Evolutionary conservation across 2,113 vertebrate genomes (phyloP).

Genomic region (Onychostoma macrolepis): DNA sequence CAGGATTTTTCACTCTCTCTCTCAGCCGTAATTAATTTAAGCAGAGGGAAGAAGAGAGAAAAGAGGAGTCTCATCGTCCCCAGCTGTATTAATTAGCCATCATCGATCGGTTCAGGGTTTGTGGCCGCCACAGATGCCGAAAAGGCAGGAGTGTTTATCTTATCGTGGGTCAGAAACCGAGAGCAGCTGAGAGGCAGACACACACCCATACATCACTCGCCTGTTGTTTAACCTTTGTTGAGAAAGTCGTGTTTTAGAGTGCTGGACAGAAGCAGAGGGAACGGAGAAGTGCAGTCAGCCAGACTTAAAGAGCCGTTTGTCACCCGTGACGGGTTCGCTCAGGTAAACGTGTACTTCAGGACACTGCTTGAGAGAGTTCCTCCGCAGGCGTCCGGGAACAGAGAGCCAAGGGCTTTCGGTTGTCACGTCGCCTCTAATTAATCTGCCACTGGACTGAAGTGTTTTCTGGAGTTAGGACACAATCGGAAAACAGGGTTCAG

Average conservation of each 20-base stretch:
- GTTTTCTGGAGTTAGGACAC: background rate
- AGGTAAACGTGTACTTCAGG: slow-evolving; percentile 32
- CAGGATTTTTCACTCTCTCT: background rate
- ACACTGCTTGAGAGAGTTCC: slow-evolving; percentile 3
- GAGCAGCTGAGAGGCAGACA: background rate
- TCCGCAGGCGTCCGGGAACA: background rate
- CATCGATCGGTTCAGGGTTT: slow-evolving; percentile 23
- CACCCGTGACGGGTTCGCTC: slow-evolving; percentile 27
- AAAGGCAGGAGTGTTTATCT: slow-evolving; percentile 13
- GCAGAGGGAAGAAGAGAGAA: background rate
- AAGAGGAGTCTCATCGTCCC: slow-evolving; percentile 5
- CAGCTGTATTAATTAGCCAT: slow-evolving; percentile 39
- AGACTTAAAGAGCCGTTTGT: slow-evolving; percentile 17
- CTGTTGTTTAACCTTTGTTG: slow-evolving; percentile 36
- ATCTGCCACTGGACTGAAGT: background rate
- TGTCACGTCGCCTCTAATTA: background rate
- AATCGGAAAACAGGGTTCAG: background rate
- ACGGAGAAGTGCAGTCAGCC: slow-evolving; percentile 17
- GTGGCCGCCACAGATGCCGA: slow-evolving; percentile 2
- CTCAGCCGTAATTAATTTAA: slow-evolving; percentile 9
- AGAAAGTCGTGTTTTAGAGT: slow-evolving; percentile 32
- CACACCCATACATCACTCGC: slow-evolving; percentile 20
- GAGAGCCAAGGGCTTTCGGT: background rate
- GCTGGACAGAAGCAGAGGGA: slow-evolving; percentile 8
- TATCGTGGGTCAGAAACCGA: background rate